A percentile compares a stretch with the other conserved stretches of the same genome.
phyloP scores from a whole-genome alignment of 1,140 invertebrate species.

The Sminthurinus signatus region DNA sequence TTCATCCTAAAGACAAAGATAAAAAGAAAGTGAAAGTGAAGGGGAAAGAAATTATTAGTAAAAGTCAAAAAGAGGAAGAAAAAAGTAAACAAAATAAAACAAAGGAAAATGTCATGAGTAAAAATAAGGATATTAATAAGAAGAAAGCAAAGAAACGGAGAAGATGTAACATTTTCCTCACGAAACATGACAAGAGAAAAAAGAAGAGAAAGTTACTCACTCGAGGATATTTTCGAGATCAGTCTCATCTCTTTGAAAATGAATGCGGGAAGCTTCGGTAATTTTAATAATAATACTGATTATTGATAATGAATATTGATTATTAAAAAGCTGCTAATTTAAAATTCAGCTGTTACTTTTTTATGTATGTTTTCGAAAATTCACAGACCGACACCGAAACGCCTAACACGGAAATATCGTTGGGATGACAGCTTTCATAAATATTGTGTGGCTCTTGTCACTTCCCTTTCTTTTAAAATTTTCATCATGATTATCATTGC shows the following conservation, averaged over 20 bases:
- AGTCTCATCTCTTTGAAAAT: neutral
- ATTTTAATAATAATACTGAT: neutral
- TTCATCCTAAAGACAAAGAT: too few species aligned
- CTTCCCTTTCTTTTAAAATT: slow-evolving; percentile 13
- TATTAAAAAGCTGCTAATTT: neutral
- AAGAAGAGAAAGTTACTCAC: neutral
- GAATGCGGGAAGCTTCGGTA: neutral
- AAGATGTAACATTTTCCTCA: neutral
- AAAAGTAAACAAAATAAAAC: too few species aligned
- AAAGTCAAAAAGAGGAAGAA: neutral
- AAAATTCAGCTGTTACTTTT: neutral
- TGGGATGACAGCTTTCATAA: slow-evolving; percentile 25
- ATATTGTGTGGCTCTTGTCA: slow-evolving; percentile 18
- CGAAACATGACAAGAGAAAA: neutral
- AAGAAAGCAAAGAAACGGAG: neutral
- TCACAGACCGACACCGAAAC: neutral
- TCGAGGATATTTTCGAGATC: neutral
- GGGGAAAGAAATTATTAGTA: neutral
- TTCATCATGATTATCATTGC: slow-evolving; percentile 30
- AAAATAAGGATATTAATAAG: too few species aligned
- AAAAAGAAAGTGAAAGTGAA: neutral
- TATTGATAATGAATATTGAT: neutral
- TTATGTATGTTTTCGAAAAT: neutral
- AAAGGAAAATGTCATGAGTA: too few species aligned
- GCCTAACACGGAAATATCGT: neutral